Conservation (phyloP, 1,140 invertebrate species). For the Araneus ventricosus region DNA sequence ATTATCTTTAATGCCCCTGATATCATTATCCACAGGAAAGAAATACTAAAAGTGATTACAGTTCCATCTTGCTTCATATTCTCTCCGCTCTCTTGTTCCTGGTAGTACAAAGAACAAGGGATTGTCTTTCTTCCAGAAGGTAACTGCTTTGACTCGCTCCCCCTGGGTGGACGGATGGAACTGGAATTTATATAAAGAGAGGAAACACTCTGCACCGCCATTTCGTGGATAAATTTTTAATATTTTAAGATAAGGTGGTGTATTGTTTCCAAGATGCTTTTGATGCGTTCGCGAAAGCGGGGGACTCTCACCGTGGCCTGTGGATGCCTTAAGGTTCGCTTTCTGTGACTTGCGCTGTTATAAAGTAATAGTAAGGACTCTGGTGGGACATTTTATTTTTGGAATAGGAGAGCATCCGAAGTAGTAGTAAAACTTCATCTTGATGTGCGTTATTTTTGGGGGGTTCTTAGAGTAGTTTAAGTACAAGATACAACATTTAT, state of each 20-base stretch:
- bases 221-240: not conserved
- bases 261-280: not conserved
- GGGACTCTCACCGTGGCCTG: too few species aligned
- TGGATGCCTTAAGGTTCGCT: too few species aligned
- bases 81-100: not conserved
- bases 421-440: too few species aligned
- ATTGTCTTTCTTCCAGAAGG: conserved; percentile 8
- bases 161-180: not conserved
- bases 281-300: not conserved
- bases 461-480: too few species aligned
- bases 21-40: conserved; percentile 40
- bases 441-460: too few species aligned
- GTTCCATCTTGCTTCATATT: conserved; percentile 22
- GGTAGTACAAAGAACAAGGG: too few species aligned
- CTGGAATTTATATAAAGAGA: not conserved
- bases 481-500: too few species aligned
- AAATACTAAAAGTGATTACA: conserved; percentile 39
- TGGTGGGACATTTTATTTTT: too few species aligned
- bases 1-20: conserved; percentile 41
- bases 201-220: too few species aligned
- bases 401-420: too few species aligned
- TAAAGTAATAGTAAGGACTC: too few species aligned
- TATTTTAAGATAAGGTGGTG: not conserved
- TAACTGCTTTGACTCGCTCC: not conserved
- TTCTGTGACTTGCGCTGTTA: too few species aligned